These are phyloP conservation scores for Amphiura filiformis DNA, from an alignment of 35 echinoderm and acorn worm species.

Conservation along the genomic window DNA sequence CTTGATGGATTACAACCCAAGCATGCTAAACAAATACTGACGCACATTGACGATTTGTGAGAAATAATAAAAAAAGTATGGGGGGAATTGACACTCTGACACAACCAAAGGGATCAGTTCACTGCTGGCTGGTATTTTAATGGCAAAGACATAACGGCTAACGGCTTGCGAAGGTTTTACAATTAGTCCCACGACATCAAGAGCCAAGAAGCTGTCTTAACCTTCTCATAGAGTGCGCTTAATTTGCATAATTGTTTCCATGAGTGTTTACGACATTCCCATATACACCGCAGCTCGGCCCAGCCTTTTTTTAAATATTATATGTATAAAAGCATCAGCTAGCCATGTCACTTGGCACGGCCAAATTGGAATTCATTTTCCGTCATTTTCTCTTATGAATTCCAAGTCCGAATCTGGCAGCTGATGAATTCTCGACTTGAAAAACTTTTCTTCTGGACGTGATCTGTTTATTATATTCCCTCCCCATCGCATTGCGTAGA, in stretches of 20 bases:
- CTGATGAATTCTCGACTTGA: constrained; percentile 1
- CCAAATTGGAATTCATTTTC: constrained; percentile 6
- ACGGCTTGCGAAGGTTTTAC: not conserved
- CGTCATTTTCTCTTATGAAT: not conserved
- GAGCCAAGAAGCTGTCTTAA: not conserved
- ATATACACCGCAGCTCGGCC: not conserved
- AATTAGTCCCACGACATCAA: not conserved
- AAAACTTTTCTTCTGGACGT: not conserved
- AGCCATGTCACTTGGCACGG: not conserved
- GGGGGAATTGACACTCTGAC: not conserved
- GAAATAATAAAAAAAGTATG: not conserved
- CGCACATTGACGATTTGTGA: not conserved
- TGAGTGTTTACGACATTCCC: not conserved
- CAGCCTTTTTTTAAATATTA: not conserved
- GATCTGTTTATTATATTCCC: not conserved
- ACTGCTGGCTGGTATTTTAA: not conserved
- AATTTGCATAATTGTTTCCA: constrained; percentile 57
- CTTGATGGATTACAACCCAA: not conserved
- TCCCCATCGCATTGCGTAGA: not conserved
- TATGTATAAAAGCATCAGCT: not conserved
- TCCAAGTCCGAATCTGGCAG: not conserved
- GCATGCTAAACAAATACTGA: not conserved
- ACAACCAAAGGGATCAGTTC: not conserved
- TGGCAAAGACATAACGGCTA: not conserved
- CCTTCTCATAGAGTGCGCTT: not conserved